Percentiles rank a stretch among this genome's conserved stretches.
These are phyloP conservation scores for Drosophila anceps DNA, from an alignment of 2,888 invertebrate genomes.

Conservation along the genomic window DNA sequence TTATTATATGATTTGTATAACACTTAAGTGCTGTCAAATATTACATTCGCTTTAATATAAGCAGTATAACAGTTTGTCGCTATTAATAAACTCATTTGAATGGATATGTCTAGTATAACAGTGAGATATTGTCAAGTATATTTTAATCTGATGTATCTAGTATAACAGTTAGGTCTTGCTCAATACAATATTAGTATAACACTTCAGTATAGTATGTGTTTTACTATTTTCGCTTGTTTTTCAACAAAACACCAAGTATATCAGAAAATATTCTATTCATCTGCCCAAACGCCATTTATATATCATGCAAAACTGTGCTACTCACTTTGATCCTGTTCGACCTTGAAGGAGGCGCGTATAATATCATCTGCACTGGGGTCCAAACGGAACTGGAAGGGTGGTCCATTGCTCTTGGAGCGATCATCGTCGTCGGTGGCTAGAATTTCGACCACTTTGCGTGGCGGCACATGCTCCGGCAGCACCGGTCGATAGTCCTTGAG, in stretches of 20 bases:
- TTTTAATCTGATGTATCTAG: background rate
- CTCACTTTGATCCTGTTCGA: conserved; percentile 97
- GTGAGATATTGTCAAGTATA: no score
- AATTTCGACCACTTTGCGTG: conserved; percentile 96
- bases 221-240: no score
- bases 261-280: background rate
- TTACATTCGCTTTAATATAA: no score
- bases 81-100: background rate
- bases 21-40: no score
- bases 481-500: conserved; percentile 96
- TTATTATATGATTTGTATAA: no score
- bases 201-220: no score
- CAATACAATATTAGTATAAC: background rate
- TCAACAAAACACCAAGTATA: no score
- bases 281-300: background rate
- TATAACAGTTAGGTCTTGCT: background rate
- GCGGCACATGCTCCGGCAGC: conserved; percentile 95
- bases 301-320: conserved; percentile 53
- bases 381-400: conserved; percentile 97
- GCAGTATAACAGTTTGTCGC: background rate
- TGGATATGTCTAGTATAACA: background rate
- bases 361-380: conserved; percentile 97
- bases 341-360: conserved; percentile 97
- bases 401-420: conserved; percentile 96
- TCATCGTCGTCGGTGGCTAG: conserved; percentile 97